Percentiles rank a stretch among this genome's conserved stretches.
These are phyloP conservation scores for Sinocyclocheilus rhinocerous DNA, from an alignment of 2,113 vertebrate species.

Conservation along the genomic window DNA sequence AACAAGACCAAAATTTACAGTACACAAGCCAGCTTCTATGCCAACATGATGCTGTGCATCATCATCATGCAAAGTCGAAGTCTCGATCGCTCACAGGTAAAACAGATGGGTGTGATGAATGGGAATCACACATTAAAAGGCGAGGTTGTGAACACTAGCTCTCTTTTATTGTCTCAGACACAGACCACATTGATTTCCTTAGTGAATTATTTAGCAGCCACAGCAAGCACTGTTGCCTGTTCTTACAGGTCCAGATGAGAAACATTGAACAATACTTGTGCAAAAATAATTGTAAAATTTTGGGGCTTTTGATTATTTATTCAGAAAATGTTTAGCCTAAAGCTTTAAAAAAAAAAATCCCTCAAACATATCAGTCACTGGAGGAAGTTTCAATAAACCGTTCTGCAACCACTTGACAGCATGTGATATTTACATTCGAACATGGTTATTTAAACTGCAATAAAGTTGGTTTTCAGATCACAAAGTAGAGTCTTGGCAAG, in stretches of 20 bases:
- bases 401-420: neutral
- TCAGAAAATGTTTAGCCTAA: neutral
- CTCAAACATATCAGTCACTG: neutral
- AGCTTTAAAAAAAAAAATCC: neutral
- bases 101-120: constrained; percentile 21
- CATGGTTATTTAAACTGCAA: neutral
- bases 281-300: neutral
- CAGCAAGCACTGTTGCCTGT: constrained; percentile 11
- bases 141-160: constrained; percentile 11
- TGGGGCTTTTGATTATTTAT: neutral
- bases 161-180: constrained; percentile 21
- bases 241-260: constrained; percentile 6
- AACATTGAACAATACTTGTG: neutral
- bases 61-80: neutral
- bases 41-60: neutral
- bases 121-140: constrained; percentile 14
- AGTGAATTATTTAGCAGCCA: constrained; percentile 47
- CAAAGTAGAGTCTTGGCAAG: constrained; percentile 12
- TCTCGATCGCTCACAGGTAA: neutral
- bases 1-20: neutral
- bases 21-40: neutral
- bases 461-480: neutral
- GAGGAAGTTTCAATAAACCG: neutral
- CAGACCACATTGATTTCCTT: constrained; percentile 38
- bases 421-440: neutral